These are phyloP conservation scores for Myrmophylax atrothorax DNA, from an alignment of 2,113 vertebrate genomes.

Conservation along the genomic window DNA sequence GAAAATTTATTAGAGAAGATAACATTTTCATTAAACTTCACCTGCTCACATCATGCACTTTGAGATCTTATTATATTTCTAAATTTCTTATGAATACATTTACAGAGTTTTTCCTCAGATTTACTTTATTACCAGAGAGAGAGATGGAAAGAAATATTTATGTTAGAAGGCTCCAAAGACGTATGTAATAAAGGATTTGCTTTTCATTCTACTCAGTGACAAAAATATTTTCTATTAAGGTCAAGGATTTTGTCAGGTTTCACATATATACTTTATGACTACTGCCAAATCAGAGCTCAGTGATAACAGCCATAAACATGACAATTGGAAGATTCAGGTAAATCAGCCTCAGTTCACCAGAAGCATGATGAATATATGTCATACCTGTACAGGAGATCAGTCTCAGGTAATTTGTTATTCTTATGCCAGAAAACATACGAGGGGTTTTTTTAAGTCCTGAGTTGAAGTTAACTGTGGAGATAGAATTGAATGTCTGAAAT, in stretches of 20 bases:
- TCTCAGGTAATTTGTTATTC: not conserved
- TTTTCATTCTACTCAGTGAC: not conserved
- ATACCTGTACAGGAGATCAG: not conserved
- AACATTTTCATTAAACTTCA: not conserved
- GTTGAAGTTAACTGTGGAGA: not conserved
- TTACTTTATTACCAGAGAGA: not conserved
- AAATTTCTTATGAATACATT: not conserved
- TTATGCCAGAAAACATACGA: not conserved
- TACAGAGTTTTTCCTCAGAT: not conserved
- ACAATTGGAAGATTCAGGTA: not conserved
- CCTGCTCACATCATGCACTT: not conserved
- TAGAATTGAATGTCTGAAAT: not conserved
- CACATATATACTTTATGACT: not conserved
- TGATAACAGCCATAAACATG: not conserved
- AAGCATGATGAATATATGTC: not conserved
- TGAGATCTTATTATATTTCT: not conserved
- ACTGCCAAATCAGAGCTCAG: not conserved
- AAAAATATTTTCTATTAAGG: not conserved
- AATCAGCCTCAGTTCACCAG: not conserved
- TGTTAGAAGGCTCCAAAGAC: not conserved
- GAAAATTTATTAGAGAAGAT: not conserved
- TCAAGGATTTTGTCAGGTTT: not conserved
- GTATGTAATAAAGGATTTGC: not conserved
- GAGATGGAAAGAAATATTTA: not conserved
- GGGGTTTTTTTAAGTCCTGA: not conserved